These are phyloP conservation scores for Tinamus major DNA, from an alignment of 2,797 vertebrate genomes.

Conservation along the genomic window DNA sequence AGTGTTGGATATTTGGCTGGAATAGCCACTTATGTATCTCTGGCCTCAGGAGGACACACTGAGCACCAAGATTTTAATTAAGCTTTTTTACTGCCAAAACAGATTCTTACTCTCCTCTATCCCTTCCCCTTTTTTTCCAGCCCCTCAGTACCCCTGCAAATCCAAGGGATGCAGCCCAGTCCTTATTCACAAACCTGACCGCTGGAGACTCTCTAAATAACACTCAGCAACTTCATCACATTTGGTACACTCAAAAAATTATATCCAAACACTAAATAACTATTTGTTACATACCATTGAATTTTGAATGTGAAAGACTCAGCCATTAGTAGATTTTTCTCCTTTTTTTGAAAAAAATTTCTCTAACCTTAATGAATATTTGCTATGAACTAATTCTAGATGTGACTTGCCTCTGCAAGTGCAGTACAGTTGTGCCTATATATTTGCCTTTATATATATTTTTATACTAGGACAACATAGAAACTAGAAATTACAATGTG, in stretches of 20 bases:
- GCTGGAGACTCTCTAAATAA: not conserved
- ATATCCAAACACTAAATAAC: not conserved
- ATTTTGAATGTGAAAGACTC: not conserved
- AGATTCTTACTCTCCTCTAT: not conserved
- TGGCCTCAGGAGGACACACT: not conserved
- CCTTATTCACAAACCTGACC: not conserved
- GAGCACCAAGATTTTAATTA: not conserved
- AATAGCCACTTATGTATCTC: not conserved
- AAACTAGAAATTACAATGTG: not conserved
- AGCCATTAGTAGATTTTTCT: not conserved
- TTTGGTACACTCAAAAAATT: not conserved
- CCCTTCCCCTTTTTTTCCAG: not conserved
- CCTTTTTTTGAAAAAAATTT: not conserved
- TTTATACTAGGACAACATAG: not conserved
- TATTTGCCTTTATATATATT: not conserved
- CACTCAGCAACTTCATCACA: not conserved
- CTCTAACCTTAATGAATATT: conserved; percentile 33
- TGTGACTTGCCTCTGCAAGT: not conserved
- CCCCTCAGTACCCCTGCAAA: not conserved
- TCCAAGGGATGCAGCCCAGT: not conserved
- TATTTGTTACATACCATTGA: not conserved
- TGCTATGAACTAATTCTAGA: not conserved
- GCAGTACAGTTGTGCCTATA: not conserved
- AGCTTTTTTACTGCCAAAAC: not conserved
- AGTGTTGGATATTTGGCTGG: not conserved